These are phyloP conservation scores for Cephalopachus bancanus DNA, from an alignment of 2,797 vertebrate species.

Conservation along the genomic window DNA sequence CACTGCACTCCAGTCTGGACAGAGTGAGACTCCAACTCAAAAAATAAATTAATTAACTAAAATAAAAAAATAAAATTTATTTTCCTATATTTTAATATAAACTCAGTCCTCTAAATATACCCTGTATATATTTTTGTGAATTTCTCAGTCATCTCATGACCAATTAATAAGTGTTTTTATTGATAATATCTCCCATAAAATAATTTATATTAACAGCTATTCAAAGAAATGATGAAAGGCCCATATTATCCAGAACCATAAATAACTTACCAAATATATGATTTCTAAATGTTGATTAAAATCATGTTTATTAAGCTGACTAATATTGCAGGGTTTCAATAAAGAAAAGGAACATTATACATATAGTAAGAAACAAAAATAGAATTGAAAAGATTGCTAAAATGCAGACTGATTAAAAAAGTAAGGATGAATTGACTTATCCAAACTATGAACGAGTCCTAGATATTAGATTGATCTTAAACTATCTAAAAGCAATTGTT, in stretches of 20 bases:
- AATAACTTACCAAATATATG: constrained; percentile 9
- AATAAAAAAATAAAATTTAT: not conserved
- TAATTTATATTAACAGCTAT: constrained; percentile 47
- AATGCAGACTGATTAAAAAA: not conserved
- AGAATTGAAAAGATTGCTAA: constrained; percentile 5
- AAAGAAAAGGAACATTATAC: not conserved
- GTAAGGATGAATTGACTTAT: not conserved
- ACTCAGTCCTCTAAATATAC: constrained; percentile 14
- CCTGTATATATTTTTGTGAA: constrained; percentile 56
- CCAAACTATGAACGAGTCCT: not conserved
- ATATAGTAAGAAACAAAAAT: constrained; percentile 3
- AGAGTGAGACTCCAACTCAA: too few relatives aligned
- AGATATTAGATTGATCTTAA: not conserved
- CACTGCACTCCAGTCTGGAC: too few relatives aligned
- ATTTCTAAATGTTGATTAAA: constrained; percentile 52
- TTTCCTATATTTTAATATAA: constrained; percentile 24
- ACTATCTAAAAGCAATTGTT: not conserved
- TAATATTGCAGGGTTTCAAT: not conserved
- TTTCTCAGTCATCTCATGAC: not conserved
- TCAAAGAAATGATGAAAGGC: constrained; percentile 61
- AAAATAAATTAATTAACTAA: too few relatives aligned
- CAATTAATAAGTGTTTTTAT: constrained; percentile 30
- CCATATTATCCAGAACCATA: constrained; percentile 45
- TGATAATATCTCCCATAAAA: constrained; percentile 60
- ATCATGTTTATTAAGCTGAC: not conserved